Base-by-base conservation (phyloP, 2,113 vertebrate genomes). In the Onychorhynchus coronatus region DNA sequence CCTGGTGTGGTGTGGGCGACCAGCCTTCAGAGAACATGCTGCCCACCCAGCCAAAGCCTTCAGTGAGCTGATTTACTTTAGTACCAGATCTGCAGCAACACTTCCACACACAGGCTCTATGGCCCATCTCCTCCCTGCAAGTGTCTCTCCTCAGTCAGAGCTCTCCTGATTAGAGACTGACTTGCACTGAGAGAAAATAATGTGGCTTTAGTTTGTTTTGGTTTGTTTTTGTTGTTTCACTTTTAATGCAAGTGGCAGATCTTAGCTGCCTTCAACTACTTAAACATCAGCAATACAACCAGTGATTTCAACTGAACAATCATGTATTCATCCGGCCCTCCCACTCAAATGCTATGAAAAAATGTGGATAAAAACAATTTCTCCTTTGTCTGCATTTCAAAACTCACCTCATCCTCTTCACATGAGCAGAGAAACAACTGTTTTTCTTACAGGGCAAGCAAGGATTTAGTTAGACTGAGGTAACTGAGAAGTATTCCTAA, bases 361-460 rank as follows among this genome's bases (percentile, higher is more conserved):
- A 86, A 74, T 72, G 30, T 56, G 68, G 41, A 78, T 76, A 89
- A 84, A 86, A 89, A 95, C 95, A 96, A 93, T 35, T 84, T 91
- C 87, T 89, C 41, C 66, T 89, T 94, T 96, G 91, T 96, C 61
- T 46, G 28, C 41, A 30, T 71, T 90, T 86, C 49, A 77, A 85
- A 93, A 49, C 67, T 85, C 68, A 86, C 66, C 47, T 88, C 65
- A 31, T 49, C 70, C 47, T 93, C 61, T 59, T 77, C 24, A 20
- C 21, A 53, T 11, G 11, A 33, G 18, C 66, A 93, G n/a, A 67
- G 66, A 55, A 93, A 76, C 1, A 2, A 85, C 52, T 68, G 47
- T 21, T 95, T 72, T 65, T 47, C 67, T 77, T 80, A 47, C 35
- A 66, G 85, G 47, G 62, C 56, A 49, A 77, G 62, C 56, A 49